Base-by-base conservation (phyloP, 2,888 invertebrate genomes). In the Sipha maydis region DNA sequence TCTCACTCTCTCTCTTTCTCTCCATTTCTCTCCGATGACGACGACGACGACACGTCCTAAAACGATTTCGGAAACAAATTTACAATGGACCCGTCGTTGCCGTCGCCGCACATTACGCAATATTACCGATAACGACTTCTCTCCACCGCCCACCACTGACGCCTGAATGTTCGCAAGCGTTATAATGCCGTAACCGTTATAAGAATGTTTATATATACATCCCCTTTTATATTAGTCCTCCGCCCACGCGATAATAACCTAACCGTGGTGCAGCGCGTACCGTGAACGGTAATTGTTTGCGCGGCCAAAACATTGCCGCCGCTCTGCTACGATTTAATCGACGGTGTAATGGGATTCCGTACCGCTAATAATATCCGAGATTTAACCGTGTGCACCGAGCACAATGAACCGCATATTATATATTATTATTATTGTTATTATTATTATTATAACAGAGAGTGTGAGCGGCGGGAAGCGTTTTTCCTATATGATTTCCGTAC, bases 41-140 rank as follows among this genome's bases (percentile, higher is more conserved):
- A 34, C n/a, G 41, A 41, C 48, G 76, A n/a, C 76, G 17, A 76
- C 48, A 48, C 41, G 41, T 76, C 48, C 76, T n/a, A 48, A 76
- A 76, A 76, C 76, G 76, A 76, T 76, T 76, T 76, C 28, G 76
- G 76, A 76, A 76, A 76, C 76, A 76, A 76, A 76, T 76, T 76
- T 76, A 76, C 28, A 76, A 76, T 48, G 76, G 76, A 76, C 76
- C 48, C 76, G 76, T 75, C n/a, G 75, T n/a, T 21, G 75, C 38
- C 71, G 71, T 34, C 21, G 38, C 41, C 76, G 48, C 76, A 76
- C 48, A 48, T 48, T 48, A 48, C 25, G 25, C 21, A 41, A 48
- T 76, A 76, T 48, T 76, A 76, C 25, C 76, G 76, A 76, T 76
- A 76, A 76, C 76, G 48, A 76, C 41, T 71, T 71, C 71, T 71